phyloP scores from a whole-genome alignment of 2,113 vertebrate species.

The Gymnorhina tibicen region DNA sequence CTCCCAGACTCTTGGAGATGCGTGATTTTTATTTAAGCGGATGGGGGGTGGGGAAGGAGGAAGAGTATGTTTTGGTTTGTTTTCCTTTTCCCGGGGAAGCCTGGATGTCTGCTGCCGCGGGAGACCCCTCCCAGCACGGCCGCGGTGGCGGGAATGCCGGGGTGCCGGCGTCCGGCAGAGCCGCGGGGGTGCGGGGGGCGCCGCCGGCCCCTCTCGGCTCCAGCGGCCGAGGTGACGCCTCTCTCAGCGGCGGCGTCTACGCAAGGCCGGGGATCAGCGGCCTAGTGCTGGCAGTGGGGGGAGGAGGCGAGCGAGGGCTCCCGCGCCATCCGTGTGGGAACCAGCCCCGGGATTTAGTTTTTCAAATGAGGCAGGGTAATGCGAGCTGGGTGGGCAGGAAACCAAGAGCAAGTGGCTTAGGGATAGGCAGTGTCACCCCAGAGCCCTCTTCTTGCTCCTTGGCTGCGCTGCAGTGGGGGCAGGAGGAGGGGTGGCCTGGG shows the following conservation, averaged over 20 bases:
- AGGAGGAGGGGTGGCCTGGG: background rate
- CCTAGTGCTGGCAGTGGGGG: conserved; percentile 10
- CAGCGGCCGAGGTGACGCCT: background rate
- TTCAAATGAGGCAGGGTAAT: background rate
- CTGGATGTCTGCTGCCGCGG: background rate
- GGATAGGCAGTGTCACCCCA: background rate
- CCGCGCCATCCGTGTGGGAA: background rate
- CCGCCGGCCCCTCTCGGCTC: background rate
- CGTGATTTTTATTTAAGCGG: background rate
- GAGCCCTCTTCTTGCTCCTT: background rate
- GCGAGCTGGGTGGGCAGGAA: background rate
- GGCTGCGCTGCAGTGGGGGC: background rate
- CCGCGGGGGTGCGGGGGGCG: background rate
- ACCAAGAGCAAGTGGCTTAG: background rate
- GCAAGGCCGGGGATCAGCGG: conserved; percentile 74
- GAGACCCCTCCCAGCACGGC: background rate
- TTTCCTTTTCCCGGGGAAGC: background rate
- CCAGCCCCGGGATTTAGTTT: background rate
- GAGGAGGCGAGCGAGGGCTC: background rate
- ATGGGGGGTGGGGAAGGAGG: background rate
- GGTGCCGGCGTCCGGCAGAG: background rate
- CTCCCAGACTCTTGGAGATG: background rate
- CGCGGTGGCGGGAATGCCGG: background rate
- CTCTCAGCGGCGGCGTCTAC: conserved; percentile 21
- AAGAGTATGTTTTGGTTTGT: background rate